Conservation (phyloP, 2,888 invertebrate species). For the Drosophila neotestacea region DNA sequence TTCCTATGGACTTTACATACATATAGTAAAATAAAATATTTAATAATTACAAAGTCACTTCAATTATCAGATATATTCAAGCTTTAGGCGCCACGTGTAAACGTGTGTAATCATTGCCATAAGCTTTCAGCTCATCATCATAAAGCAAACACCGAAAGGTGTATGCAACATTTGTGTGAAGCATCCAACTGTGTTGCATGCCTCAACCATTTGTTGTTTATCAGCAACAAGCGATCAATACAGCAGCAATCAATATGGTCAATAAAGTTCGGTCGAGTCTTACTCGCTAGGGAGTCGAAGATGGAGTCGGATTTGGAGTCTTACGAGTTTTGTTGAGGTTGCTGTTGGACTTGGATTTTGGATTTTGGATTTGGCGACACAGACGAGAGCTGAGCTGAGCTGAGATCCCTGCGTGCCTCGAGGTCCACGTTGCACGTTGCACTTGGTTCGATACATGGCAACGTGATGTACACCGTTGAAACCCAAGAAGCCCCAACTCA, state of each 20-base stretch:
- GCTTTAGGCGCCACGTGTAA: constrained; percentile 22
- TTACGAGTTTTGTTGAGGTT: neutral
- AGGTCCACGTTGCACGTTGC: constrained; percentile 31
- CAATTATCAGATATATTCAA: no score
- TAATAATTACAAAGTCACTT: no score
- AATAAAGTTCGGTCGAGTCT: constrained; percentile 68
- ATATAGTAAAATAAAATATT: no score
- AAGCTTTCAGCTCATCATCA: constrained; percentile 43
- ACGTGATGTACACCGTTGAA: constrained; percentile 76
- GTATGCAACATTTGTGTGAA: constrained; percentile 49
- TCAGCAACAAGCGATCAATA: constrained; percentile 77
- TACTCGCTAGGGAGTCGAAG: constrained; percentile 48
- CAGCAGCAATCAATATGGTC: constrained; percentile 80
- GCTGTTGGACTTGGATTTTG: constrained; percentile 11
- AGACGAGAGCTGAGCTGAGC: constrained; percentile 13
- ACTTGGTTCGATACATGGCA: constrained; percentile 62
- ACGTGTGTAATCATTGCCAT: constrained; percentile 18
- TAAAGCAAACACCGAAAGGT: constrained; percentile 42
- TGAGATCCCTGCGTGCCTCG: constrained; percentile 39
- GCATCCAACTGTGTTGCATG: constrained; percentile 58
- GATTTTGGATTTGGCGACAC: constrained; percentile 8
- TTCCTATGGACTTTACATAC: no score
- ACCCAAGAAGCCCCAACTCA: constrained; percentile 67
- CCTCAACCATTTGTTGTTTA: constrained; percentile 57
- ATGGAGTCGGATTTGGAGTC: constrained; percentile 15